Percentiles rank a stretch among this genome's conserved stretches.
Conservation (phyloP, 1,140 invertebrate species). For the Tetramorium alpestre region DNA sequence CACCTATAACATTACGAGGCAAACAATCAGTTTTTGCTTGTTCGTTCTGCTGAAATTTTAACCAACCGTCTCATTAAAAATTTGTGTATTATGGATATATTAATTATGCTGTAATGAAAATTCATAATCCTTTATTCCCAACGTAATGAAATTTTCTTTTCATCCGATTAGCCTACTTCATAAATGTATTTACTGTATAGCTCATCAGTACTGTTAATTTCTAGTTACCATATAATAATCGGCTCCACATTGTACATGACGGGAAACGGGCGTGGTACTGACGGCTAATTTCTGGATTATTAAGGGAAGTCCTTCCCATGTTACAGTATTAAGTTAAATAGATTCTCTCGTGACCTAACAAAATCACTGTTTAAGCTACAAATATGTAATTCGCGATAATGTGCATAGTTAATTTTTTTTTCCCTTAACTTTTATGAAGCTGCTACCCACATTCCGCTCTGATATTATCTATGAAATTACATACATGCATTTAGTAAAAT, state of each 20-base stretch:
- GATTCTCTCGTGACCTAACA: constrained; percentile 24
- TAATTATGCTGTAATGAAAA: not conserved
- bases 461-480: not conserved
- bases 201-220: constrained; percentile 32
- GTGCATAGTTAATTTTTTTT: not conserved
- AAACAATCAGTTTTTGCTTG: not conserved
- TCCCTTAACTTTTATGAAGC: not conserved
- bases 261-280: constrained; percentile 67
- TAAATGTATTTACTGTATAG: constrained; percentile 9
- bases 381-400: not conserved
- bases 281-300: constrained; percentile 72
- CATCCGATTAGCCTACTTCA: constrained; percentile 14
- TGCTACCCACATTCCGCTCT: not conserved
- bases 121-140: not conserved
- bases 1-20: not conserved
- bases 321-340: not conserved
- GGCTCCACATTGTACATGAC: constrained; percentile 61
- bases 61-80: not conserved
- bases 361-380: constrained; percentile 37
- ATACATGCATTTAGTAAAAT: not conserved
- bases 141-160: constrained; percentile 24
- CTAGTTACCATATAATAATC: constrained; percentile 66
- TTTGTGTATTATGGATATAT: not conserved
- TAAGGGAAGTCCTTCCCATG: constrained; percentile 4
- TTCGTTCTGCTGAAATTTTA: not conserved